Base-by-base conservation (phyloP, 2,888 invertebrate species). In the Ichneumoninae sp. region DNA sequence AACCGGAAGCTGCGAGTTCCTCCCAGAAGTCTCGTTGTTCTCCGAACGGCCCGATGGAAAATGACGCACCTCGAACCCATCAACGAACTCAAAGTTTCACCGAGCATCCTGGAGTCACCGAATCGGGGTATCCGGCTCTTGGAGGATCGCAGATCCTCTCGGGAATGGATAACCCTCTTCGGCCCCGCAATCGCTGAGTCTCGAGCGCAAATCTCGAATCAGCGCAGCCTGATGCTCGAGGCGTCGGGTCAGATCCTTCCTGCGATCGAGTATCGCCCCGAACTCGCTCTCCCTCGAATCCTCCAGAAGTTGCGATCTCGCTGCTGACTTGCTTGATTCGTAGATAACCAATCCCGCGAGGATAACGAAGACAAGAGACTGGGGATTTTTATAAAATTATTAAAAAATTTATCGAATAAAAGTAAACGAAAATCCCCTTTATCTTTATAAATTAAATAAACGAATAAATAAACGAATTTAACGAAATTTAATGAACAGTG, bases 311-410 rank as follows among this genome's bases (percentile, higher is more conserved):
- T 79, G 81, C 26, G 86, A 82, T 44, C 75, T 87, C 13, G 50
- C 57, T 16, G 86, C 79, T 10, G 88, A 83, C 33, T 87, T 87
- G 60, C 72, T 80, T 71, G 84, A 85, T 22, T 90, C 90, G 40
- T 85, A 74, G 5, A 83, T 76, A 33, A 89, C 74, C 19, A 87
- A 77, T 33, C 78, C 26, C 22, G 85, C 82, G 22, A 90, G 82
- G 7, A 90, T 84, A 1, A 70, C 50, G 66, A 90, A 89, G 50
- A 89, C 82, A n/a, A 89, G 80, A 40, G 83, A 47, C 90, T 89
- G 83, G 0, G 26, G 52, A 60, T 57, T 62, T 40, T 40, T 0
- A 10, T 10, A 2, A 40, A 10, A 52, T 52, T n/a, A 5, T 4
- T 6, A 0, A 52, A 52, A n/a, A n/a, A 52, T n/a, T 52, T 0